Base-by-base conservation (phyloP, 2,113 vertebrate genomes). In the Tragelaphus strepsiceros region DNA sequence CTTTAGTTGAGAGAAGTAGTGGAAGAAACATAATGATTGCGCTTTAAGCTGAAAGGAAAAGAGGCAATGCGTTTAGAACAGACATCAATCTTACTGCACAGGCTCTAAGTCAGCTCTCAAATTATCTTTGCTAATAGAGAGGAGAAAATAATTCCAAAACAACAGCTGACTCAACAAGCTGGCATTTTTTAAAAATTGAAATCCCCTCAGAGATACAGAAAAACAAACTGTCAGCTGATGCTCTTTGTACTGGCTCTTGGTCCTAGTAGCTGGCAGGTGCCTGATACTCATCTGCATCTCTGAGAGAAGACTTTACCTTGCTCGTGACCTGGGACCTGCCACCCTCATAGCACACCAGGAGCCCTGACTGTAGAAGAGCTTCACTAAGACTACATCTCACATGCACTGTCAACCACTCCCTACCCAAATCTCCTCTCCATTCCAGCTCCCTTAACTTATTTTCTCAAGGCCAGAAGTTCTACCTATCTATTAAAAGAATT, bases 71-170 rank as follows among this genome's bases (percentile, higher is more conserved):
- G 22, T 71, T 97, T 86, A 91, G 81, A 95, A 53, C 12, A 88
- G 53, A 26, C 64, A 94, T 97, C 56, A 62, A 26, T 95, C 85
- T 96, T 92, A 35, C 77, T 53, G 13, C 59, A 54, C 39, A 90
- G 78, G 88, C 89, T 89, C 82, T 61, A 96, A 92, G 35, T 97
- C 92, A 90, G 74, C 56, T 82, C 71, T 97, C 96, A 96, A 74
- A 92, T 96, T 97, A 93, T 85, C 93, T 88, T 59, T 86, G 90
- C 86, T 94, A 97, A 95, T 53, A 86, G 59, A 71, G 35, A 28
- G 61, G 43, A 94, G 32, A 88, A 94, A 95, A 92, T 53, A 90
- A 94, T 92, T 94, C 64, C 62, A 62, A 61, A 95, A 88, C 81
- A 91, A 61, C 53, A 90, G 67, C 56, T 87, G 86, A 96, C 84